Conservation (phyloP, 2,113 vertebrate genomes). For the Nothobranchius furzeri region DNA sequence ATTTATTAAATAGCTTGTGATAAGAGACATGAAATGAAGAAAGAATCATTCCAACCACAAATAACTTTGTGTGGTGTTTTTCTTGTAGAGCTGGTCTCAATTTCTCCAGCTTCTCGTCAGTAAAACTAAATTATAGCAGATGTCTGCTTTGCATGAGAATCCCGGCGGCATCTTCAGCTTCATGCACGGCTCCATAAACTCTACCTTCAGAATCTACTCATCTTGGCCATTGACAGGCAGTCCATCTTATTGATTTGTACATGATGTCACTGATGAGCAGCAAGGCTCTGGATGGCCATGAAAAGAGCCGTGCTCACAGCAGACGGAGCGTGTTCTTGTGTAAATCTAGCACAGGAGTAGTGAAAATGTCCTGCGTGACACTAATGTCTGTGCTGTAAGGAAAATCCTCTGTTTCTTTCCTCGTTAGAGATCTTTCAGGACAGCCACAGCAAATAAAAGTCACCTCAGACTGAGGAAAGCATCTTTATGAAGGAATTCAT, state of each 20-base stretch:
- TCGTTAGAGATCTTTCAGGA: slow-evolving; percentile 79
- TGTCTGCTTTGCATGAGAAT: slow-evolving; percentile 18
- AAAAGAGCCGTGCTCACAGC: neutral
- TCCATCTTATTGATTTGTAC: slow-evolving; percentile 22
- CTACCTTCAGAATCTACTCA: slow-evolving; percentile 20
- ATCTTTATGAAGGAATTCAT: slow-evolving; percentile 21
- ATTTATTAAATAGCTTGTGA: slow-evolving; percentile 35
- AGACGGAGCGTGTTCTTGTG: slow-evolving; percentile 13
- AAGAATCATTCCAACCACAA: slow-evolving; percentile 6
- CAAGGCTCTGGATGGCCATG: slow-evolving; percentile 7
- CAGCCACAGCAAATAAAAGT: slow-evolving; percentile 54
- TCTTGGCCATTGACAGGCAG: slow-evolving; percentile 11
- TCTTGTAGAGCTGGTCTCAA: slow-evolving; percentile 3
- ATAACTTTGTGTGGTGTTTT: slow-evolving; percentile 11
- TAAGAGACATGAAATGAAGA: slow-evolving; percentile 17
- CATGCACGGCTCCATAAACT: slow-evolving; percentile 3
- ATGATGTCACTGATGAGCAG: slow-evolving; percentile 22
- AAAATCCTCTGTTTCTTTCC: slow-evolving; percentile 21
- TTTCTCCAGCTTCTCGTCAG: neutral
- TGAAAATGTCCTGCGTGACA: slow-evolving; percentile 14
- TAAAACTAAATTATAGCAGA: slow-evolving; percentile 19
- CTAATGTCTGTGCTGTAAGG: slow-evolving; percentile 18
- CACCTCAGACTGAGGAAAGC: slow-evolving; percentile 43
- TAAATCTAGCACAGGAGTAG: slow-evolving; percentile 19
- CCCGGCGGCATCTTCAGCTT: neutral